These are phyloP conservation scores for Melinopterus prodromus DNA, from an alignment of 2,888 invertebrate species.

Conservation along the genomic window DNA sequence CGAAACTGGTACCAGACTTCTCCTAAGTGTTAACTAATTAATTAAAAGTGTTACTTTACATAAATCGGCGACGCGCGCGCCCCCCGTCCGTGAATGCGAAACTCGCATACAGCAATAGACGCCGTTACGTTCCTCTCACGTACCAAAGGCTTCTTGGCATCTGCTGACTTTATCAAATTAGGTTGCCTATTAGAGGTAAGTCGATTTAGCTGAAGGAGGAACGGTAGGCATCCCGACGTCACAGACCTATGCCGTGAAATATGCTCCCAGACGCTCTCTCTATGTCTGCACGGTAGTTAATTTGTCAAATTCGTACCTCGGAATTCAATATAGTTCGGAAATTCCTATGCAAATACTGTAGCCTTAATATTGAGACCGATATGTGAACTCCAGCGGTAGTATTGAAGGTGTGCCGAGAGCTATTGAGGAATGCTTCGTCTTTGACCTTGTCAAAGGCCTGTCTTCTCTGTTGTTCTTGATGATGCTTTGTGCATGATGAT, in stretches of 20 bases:
- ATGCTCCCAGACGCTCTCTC: background rate
- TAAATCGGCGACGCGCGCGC: constrained; percentile 9
- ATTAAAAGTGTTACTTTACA: constrained; percentile 20
- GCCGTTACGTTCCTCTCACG: constrained; percentile 6
- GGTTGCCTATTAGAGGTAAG: constrained; percentile 15
- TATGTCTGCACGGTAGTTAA: background rate
- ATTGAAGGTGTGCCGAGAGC: background rate
- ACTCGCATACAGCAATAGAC: background rate
- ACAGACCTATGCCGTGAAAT: background rate
- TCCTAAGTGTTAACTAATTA: constrained; percentile 13
- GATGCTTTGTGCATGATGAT: background rate
- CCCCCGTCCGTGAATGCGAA: background rate
- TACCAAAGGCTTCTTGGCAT: background rate
- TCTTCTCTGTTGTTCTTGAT: background rate
- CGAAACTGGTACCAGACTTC: background rate
- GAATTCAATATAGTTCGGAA: constrained; percentile 25
- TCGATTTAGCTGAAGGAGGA: constrained; percentile 16
- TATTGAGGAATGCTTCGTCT: background rate
- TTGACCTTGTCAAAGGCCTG: background rate
- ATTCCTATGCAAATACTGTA: constrained; percentile 10
- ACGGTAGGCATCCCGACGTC: constrained; percentile 5
- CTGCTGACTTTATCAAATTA: constrained; percentile 17
- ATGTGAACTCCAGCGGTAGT: constrained; percentile 11
- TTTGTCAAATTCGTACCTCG: constrained; percentile 16
- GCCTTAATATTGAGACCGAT: constrained; percentile 10